Conservation (phyloP, 2,888 invertebrate species). For the Leptinotarsa juncta region DNA sequence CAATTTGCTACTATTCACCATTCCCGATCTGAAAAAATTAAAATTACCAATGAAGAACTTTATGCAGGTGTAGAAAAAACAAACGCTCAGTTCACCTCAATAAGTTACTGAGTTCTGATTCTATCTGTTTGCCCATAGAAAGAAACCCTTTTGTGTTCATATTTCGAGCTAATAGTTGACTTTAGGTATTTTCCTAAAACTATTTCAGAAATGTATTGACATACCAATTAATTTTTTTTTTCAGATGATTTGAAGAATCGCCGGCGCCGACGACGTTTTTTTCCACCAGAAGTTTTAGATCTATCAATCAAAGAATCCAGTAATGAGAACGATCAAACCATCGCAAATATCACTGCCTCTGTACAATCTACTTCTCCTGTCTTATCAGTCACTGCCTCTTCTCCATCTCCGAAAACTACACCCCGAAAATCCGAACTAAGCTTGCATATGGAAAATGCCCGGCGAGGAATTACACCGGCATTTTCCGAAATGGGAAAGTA, state of each 20-base stretch:
- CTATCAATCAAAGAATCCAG: slow-evolving; percentile 41
- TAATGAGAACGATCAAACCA: slow-evolving; percentile 29
- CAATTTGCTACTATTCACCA: no score
- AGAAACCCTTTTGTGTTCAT: no score
- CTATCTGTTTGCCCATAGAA: no score
- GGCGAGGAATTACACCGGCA: slow-evolving; percentile 57
- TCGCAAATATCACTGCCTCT: slow-evolving; percentile 53
- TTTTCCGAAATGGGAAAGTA: slow-evolving; percentile 57
- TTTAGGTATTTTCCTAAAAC: no score
- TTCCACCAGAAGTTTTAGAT: slow-evolving; percentile 59
- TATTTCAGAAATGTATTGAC: background rate
- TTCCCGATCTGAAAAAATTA: no score
- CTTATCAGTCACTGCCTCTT: slow-evolving; percentile 55
- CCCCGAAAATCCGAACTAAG: slow-evolving; percentile 60
- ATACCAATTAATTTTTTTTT: background rate
- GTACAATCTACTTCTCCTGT: slow-evolving; percentile 32
- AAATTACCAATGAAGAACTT: no score
- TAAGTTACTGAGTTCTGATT: no score
- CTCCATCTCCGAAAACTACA: slow-evolving; percentile 35
- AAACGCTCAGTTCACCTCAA: no score
- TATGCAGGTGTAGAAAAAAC: no score
- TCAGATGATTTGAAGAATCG: slow-evolving; percentile 56
- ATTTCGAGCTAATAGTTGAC: no score
- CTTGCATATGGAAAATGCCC: slow-evolving; percentile 65
- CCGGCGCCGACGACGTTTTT: slow-evolving; percentile 59